These are phyloP conservation scores for Austrolebias charrua DNA, from an alignment of 2,797 vertebrate species.

Conservation along the genomic window DNA sequence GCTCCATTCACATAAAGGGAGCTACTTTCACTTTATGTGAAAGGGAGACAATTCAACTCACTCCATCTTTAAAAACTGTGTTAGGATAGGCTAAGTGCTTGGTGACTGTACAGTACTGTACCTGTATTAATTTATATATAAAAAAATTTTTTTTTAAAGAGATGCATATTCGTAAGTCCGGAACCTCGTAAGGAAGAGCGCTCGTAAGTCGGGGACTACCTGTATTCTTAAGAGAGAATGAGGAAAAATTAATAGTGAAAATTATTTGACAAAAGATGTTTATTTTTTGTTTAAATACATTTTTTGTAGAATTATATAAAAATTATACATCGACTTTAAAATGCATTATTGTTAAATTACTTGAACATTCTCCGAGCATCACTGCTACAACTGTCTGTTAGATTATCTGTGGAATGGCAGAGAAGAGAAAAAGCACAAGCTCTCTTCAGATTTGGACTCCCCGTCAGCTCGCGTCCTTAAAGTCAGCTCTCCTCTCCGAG, in stretches of 20 bases:
- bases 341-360: slow-evolving; percentile 53
- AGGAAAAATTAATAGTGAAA: not conserved
- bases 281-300: slow-evolving; percentile 63
- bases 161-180: no score
- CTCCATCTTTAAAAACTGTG: no score
- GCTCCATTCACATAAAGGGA: no score
- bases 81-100: no score
- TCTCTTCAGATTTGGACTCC: slow-evolving; percentile 29
- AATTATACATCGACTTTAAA: slow-evolving; percentile 63
- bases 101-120: no score
- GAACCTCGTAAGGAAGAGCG: no score
- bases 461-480: slow-evolving; percentile 37
- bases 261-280: slow-evolving; percentile 46
- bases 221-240: no score
- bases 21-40: no score
- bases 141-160: no score
- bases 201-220: no score
- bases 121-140: no score
- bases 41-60: no score
- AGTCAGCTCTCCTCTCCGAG: slow-evolving; percentile 28
- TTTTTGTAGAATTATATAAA: slow-evolving; percentile 57
- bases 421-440: slow-evolving; percentile 28
- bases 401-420: slow-evolving; percentile 21
- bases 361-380: slow-evolving; percentile 25
- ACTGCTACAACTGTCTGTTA: slow-evolving; percentile 49